Evolutionary conservation across 1,140 invertebrate species (phyloP), one percentile per base, ranked within the genome.

Genomic region (Ips typographus): DNA sequence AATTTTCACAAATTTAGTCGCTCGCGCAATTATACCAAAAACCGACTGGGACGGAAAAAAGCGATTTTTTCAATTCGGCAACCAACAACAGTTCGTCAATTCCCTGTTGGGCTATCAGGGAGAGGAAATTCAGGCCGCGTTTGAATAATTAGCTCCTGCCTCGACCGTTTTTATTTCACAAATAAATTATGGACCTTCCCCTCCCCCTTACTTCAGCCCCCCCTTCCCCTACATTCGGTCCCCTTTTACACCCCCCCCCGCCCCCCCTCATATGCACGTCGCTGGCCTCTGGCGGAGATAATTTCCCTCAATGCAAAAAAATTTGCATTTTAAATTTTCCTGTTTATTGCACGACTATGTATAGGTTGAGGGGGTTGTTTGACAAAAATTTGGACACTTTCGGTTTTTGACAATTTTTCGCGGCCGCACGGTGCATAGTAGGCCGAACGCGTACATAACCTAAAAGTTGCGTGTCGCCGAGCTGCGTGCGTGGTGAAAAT

Each of bases 221-320:
- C 43, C 49, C 37, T 55, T 42, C 40, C 40, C 22, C 51, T 36
- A 1, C 47, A 40, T 40, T 56, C 2, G 5, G 4, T 8, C 55
- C 55, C 22, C 22, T 22, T 22, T 22, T 22, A 22, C 22, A 22
- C 43, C 41, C 39, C 3, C 47, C 4, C 6, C 38, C 43, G 47
- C 39, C 51, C 44, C 40, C 65, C 57, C 22, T 59, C 43, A 6
- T 52, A 44, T 62, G 67, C 58, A 61, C 49, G 40, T n/a, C 58
- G 22, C 57, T 51, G 42, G n/a, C 44, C 47, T 38, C 67, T 52
- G 67, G 67, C 55, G 51, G 67, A 68, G 67, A 68, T 68, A 68
- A 58, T 58, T 40, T 59, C 67, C 47, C 58, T 53, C 74, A 71
- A 74, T 75, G 74, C 74, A 75, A 74, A 75, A 22, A 22, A 22